Evolutionary conservation across 2,797 vertebrate species (phyloP).

Genomic region (Danio aesculapii): DNA sequence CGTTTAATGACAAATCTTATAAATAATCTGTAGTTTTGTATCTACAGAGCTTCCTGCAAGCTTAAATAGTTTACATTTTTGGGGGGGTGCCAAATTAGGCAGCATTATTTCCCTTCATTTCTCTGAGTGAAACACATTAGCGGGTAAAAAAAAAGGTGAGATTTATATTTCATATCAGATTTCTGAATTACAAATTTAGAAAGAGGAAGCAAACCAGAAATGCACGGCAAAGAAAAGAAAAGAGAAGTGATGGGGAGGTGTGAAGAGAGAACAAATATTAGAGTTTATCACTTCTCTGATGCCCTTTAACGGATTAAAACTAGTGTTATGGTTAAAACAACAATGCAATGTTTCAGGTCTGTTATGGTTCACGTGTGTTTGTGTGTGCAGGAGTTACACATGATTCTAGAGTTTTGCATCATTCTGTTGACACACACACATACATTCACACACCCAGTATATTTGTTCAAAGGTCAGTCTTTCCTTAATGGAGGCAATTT

Average conservation of each 20-base stretch:
- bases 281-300: not conserved
- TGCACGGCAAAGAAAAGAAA: slow-evolving; percentile 5
- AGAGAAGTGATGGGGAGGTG: not conserved
- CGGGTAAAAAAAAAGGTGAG: not conserved
- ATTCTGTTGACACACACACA: not conserved
- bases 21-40: too few species aligned
- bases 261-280: not conserved
- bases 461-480: slow-evolving; percentile 24
- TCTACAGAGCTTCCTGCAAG: not conserved
- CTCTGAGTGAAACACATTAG: not conserved
- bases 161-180: not conserved
- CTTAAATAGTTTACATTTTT: not conserved
- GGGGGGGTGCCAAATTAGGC: not conserved
- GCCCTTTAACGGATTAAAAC: not conserved
- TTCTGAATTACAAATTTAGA: slow-evolving; percentile 3
- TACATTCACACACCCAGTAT: not conserved
- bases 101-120: not conserved
- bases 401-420: not conserved
- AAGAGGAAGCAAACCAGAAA: slow-evolving; percentile 12
- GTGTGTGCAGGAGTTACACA: not conserved
- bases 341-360: not conserved
- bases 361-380: not conserved
- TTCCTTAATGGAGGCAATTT: slow-evolving; percentile 3
- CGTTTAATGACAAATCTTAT: too few species aligned
- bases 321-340: not conserved